Conservation (phyloP, 1,140 invertebrate genomes). For the Tribolium madens region DNA sequence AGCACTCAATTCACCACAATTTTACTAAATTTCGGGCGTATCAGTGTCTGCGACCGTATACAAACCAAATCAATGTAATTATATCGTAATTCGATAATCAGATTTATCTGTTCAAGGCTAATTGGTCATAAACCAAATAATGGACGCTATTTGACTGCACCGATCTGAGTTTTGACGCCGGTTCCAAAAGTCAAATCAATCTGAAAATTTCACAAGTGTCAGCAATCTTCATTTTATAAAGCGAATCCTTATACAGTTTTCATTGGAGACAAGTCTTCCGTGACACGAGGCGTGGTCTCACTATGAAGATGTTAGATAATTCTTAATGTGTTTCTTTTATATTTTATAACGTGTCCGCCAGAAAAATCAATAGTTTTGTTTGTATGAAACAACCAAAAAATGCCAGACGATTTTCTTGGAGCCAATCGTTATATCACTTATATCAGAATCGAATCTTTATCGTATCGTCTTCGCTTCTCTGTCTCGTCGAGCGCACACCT, state of each 20-base stretch:
- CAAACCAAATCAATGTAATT: conserved; percentile 26
- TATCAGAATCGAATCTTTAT: conserved; percentile 32
- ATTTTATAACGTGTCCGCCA: conserved; percentile 18
- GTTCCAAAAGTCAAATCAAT: not conserved
- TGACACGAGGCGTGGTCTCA: conserved; percentile 49
- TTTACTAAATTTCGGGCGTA: not conserved
- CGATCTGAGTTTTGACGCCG: not conserved
- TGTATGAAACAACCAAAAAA: conserved; percentile 16
- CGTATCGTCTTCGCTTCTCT: conserved; percentile 20
- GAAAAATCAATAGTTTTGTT: conserved; percentile 7
- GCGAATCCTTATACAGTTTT: conserved; percentile 22
- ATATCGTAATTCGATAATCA: conserved; percentile 37
- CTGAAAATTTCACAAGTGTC: conserved; percentile 6
- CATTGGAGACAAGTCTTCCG: conserved; percentile 50
- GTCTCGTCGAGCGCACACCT: conserved; percentile 35
- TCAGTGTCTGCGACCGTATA: conserved; percentile 10
- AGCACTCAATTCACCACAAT: not conserved
- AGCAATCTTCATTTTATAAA: conserved; percentile 9
- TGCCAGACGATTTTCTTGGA: not conserved
- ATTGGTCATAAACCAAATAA: conserved; percentile 38
- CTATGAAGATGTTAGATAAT: conserved; percentile 49
- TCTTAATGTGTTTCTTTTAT: conserved; percentile 45
- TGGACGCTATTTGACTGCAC: conserved; percentile 20
- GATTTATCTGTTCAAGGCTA: conserved; percentile 36
- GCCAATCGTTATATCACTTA: conserved; percentile 10